Conservation (phyloP, 1,140 invertebrate genomes). For the Brachionus calyciflorus region DNA sequence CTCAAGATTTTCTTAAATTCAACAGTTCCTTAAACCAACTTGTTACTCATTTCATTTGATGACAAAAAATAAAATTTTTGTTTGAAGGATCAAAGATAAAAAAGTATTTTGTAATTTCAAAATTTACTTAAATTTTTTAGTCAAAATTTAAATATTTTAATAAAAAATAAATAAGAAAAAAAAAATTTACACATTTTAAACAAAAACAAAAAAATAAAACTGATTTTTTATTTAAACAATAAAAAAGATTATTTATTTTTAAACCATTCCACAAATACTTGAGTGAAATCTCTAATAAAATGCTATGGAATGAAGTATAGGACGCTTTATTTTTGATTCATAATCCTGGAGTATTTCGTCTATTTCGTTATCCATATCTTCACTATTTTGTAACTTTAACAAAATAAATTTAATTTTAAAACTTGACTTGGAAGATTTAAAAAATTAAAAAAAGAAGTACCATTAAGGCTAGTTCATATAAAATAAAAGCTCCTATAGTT, state of each 20-base stretch:
- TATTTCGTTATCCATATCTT: constrained; percentile 95
- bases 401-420: constrained; percentile 47
- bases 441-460: constrained; percentile 62
- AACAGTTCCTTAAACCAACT: too few relatives aligned
- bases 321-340: constrained; percentile 79
- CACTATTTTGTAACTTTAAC: constrained; percentile 77
- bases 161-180: constrained; percentile 28
- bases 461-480: constrained; percentile 86
- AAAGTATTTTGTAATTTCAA: too few relatives aligned
- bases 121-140: too few relatives aligned
- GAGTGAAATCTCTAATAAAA: constrained; percentile 19
- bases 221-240: neutral
- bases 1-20: too few relatives aligned
- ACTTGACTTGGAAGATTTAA: neutral
- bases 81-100: too few relatives aligned
- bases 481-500: constrained; percentile 97
- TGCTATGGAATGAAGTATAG: constrained; percentile 52
- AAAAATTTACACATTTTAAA: constrained; percentile 21
- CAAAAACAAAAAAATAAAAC: constrained; percentile 12
- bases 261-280: too few relatives aligned
- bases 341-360: constrained; percentile 93
- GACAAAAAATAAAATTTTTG: too few relatives aligned
- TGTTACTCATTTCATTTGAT: too few relatives aligned
- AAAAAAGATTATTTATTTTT: too few relatives aligned
- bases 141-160: too few relatives aligned